Conservation (phyloP, 2,888 invertebrate genomes). For the Anagyrus pseudococci region DNA sequence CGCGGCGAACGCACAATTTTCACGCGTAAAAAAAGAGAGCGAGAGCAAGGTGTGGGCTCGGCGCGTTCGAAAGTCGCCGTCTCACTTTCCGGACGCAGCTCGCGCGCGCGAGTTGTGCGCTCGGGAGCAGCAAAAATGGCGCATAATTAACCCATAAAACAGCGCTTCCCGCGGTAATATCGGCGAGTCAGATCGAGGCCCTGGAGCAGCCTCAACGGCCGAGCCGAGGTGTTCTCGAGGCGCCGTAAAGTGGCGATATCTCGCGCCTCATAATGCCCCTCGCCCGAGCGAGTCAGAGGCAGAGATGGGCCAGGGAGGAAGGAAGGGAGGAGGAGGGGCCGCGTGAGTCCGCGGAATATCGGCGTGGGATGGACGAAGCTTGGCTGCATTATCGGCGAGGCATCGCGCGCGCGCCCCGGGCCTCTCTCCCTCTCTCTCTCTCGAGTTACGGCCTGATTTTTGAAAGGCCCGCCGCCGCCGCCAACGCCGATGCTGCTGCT, state of each 20-base stretch:
- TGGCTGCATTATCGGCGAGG: too few species aligned
- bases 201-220: conserved; percentile 19
- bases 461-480: neutral
- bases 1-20: too few species aligned
- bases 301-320: neutral
- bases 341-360: too few species aligned
- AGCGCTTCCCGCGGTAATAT: conserved; percentile 39
- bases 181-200: conserved; percentile 15
- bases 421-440: too few species aligned
- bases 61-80: too few species aligned
- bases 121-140: conserved; percentile 40
- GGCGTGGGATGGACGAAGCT: too few species aligned
- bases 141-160: conserved; percentile 56
- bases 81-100: too few species aligned
- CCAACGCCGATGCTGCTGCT: too few species aligned
- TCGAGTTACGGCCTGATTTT: neutral
- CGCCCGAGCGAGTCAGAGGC: neutral
- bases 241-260: conserved; percentile 26
- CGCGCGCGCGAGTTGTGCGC: conserved; percentile 10
- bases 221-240: conserved; percentile 14
- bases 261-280: neutral
- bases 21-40: too few species aligned
- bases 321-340: neutral
- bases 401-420: neutral
- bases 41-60: too few species aligned